Evolutionary conservation across 2,797 vertebrate species (phyloP).

Genomic region (Enteromius afrohamiltoni): DNA sequence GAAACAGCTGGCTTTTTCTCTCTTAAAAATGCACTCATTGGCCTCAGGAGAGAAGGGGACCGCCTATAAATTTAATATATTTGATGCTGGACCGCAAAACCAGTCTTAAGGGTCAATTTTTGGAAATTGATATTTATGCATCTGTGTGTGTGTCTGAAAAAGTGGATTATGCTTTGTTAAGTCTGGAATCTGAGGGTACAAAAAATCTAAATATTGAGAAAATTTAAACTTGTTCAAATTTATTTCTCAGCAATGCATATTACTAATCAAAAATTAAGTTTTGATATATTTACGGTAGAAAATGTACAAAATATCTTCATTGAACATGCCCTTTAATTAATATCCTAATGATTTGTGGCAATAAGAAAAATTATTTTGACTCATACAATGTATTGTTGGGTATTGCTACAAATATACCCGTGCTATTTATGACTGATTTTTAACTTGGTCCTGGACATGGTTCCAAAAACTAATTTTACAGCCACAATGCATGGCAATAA

Average conservation of each 20-base stretch:
- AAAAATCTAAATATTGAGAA: neutral
- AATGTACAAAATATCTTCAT: neutral
- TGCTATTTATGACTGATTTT: neutral
- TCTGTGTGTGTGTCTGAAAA: neutral
- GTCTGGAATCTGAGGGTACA: neutral
- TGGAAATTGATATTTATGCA: neutral
- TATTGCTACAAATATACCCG: neutral
- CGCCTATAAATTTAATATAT: neutral
- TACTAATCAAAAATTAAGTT: neutral
- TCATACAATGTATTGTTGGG: neutral
- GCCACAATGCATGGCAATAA: neutral
- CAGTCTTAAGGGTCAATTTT: neutral
- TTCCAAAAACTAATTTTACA: neutral
- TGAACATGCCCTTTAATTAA: neutral
- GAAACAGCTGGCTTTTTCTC: neutral
- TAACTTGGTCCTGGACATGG: neutral
- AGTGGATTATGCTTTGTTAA: no score
- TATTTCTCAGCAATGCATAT: neutral
- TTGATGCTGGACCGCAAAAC: neutral
- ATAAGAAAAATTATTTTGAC: neutral
- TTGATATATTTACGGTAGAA: neutral
- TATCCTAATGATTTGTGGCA: neutral
- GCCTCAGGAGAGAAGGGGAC: neutral
- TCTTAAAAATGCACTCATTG: neutral
- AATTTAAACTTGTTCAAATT: neutral